Evolutionary conservation across 2,888 invertebrate genomes (phyloP), one percentile per base, ranked within the genome.

Genomic region (Caenorhabditis auriculariae): DNA sequence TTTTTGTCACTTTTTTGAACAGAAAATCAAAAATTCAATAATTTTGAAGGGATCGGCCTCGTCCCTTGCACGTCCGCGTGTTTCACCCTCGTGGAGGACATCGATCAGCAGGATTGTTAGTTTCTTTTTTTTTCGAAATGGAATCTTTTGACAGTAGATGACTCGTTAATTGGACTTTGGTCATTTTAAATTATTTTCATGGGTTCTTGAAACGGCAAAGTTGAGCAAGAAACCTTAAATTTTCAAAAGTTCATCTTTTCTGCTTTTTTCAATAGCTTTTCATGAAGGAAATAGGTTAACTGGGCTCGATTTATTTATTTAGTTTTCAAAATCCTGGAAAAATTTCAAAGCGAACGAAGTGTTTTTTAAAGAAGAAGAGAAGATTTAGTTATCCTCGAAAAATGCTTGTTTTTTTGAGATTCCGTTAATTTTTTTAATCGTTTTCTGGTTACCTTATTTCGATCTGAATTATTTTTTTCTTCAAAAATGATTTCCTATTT

Each of bases 61-160:
- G 71, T 74, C 1, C 68, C 71, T 9, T 77, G 77, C 49, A 52
- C 59, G 5, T 65, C 76, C 0, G 77, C 76, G 7, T 77, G 77
- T 32, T 77, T 77, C 52, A 77, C 77, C 12, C 54, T 77, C 2
- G 75, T 77, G 23, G 77, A 77, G 44, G 53, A 64, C 39, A 67
- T 75, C 43, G 67, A 69, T 35, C 68, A 64, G 35, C 60, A 69
- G 42, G 66, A 70, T 23, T 68, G 72, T 72, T 39, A 63, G 72
- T 61, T 39, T 32, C 27, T 42, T 50, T 42, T 27, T 21, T 15
- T 35, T 24, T 35, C 24, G 12, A 3, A 37, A 50, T 15, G 7
- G 23, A 29, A n/a, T 7, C 7, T 41, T n/a, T 19, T 7, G 17
- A n/a, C 17, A 7, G 15, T 35, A 35, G 9, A 35, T 35, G n/a